Base-by-base conservation (phyloP, 92 coral and sea anemone species). In the Zoanthus solanderi region DNA sequence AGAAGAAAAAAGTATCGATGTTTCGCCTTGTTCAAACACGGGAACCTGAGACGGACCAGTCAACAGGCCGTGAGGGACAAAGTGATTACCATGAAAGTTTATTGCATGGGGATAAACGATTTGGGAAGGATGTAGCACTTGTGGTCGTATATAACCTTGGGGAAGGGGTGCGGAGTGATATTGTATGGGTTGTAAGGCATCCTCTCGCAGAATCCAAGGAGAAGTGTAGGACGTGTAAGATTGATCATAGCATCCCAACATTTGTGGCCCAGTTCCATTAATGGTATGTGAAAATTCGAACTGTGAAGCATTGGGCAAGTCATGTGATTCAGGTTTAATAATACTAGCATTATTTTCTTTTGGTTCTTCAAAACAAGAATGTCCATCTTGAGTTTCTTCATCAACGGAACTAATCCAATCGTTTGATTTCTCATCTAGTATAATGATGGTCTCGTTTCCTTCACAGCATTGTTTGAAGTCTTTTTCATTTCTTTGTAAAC, bases 151-250 rank as follows among this genome's bases (percentile, higher is more conserved):
- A 30, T 65, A 66, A 28, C 85, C 85, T 46, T 74, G 75, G 46
- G 75, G 85, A 81, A 58, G 84, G 13, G 75, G 45, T 9, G 74
- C 44, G 23, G 85, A 81, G 60, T 81, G 85, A 60, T 65, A 81
- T 67, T 48, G 85, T n/a, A 81, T 31, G 10, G 57, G 37, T 58
- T 67, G 76, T 0, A 67, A 65, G 45, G 46, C 44, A 45, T 47
- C 45, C 47, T 66, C 66, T 66, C 75, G 75, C 6, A 23, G 30
- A 13, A 31, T 50, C 85, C 85, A 81, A 30, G 85, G 75, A 15
- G 76, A 47, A 56, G 29, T 81, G 32, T 66, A 81, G 7, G 85
- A 11, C 60, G 65, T 65, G 57, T 18, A 46, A 12, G 75, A 53
- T 34, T 46, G 85, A 28, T 18, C 57, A 48, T 81, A 81, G 61